Percentiles rank a stretch among this genome's conserved stretches.
phyloP scores from a whole-genome alignment of 2,113 vertebrate species.

The Cyanoliseus patagonus region DNA sequence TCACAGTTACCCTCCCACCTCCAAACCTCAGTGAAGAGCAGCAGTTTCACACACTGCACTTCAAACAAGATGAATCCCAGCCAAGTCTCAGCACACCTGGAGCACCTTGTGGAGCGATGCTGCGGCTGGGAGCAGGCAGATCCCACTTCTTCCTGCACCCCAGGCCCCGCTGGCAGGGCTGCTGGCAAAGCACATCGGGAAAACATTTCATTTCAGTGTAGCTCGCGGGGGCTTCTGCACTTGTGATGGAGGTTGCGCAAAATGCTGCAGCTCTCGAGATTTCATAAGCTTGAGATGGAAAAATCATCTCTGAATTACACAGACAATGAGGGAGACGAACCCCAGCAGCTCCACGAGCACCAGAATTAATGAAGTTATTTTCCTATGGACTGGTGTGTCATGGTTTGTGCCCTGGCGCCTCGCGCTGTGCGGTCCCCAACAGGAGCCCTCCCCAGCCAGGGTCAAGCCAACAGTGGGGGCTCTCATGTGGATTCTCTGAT shows the following conservation, averaged over 20 bases:
- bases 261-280: background rate
- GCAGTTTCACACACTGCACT: background rate
- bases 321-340: constrained; percentile 10
- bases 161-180: background rate
- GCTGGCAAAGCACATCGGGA: background rate
- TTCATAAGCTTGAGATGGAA: constrained; percentile 33
- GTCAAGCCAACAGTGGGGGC: accelerated
- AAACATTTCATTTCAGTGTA: background rate
- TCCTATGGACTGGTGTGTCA: background rate
- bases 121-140: background rate
- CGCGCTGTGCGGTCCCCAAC: background rate
- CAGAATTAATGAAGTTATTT: constrained; percentile 9
- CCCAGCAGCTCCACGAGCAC: background rate
- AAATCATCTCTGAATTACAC: constrained; percentile 15
- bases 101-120: background rate
- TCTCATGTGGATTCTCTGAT: constrained; percentile 19
- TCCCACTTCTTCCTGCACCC: background rate
- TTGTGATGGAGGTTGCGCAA: background rate
- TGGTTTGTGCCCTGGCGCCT: background rate
- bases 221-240: background rate
- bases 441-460: accelerated
- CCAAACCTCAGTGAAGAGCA: background rate
- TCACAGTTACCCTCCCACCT: background rate
- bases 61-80: background rate
- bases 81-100: background rate